Evolutionary conservation across 2,113 vertebrate species (phyloP).

Genomic region (Cebidichthys violaceus): DNA sequence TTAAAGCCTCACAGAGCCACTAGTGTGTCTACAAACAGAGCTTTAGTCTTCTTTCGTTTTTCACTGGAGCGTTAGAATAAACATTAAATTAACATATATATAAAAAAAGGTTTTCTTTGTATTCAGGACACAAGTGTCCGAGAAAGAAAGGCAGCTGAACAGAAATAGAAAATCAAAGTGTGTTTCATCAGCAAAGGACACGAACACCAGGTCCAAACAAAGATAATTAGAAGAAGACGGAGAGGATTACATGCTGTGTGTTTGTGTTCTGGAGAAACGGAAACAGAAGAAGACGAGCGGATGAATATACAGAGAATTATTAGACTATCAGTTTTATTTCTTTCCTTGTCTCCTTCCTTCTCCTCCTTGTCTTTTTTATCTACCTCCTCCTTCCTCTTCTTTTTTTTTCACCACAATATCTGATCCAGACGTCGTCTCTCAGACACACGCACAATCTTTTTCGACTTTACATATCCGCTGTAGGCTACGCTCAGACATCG

Average conservation of each 20-base stretch:
- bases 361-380: not conserved
- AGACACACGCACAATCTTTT: not conserved
- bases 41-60: not conserved
- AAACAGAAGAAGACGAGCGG: not conserved
- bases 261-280: not conserved
- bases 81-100: not conserved
- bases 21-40: not conserved
- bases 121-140: not conserved
- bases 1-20: not conserved
- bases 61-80: not conserved
- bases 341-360: not conserved
- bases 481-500: too few species aligned
- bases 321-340: not conserved
- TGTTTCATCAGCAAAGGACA: not conserved
- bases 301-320: not conserved
- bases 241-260: conserved; percentile 3
- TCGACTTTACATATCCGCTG: too few species aligned
- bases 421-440: not conserved
- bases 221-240: conserved; percentile 48
- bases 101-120: not conserved
- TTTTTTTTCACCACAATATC: not conserved
- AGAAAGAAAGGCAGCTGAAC: not conserved
- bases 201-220: conserved; percentile 18
- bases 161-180: not conserved
- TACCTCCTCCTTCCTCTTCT: not conserved